Conservation (phyloP, 2,797 vertebrate genomes). For the Hafferia zeledoni region DNA sequence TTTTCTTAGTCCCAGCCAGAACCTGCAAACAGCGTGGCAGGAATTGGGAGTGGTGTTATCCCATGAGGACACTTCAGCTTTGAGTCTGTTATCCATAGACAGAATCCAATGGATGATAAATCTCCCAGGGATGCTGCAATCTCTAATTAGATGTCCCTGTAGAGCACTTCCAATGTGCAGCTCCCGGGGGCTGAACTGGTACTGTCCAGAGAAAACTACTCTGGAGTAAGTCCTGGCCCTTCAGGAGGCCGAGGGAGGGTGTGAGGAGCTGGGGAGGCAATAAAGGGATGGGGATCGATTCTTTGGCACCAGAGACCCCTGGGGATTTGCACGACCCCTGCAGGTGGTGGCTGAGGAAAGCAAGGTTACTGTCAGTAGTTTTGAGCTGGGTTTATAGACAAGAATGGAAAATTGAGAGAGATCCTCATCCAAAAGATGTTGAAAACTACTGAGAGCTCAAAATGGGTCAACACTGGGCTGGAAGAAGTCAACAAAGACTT, state of each 20-base stretch:
- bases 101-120: neutral
- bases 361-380: neutral
- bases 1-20: neutral
- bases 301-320: neutral
- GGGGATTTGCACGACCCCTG: neutral
- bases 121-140: neutral
- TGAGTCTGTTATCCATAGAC: neutral
- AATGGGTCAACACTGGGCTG: slow-evolving; percentile 27
- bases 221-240: neutral
- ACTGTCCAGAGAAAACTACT: neutral
- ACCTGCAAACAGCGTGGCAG: neutral
- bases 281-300: neutral
- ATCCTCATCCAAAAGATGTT: neutral
- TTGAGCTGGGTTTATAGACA: neutral
- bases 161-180: neutral
- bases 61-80: neutral
- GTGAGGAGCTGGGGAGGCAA: neutral
- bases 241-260: neutral
- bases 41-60: neutral
- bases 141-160: neutral
- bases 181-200: neutral
- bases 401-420: neutral
- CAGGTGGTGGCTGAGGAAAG: neutral
- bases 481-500: slow-evolving; percentile 55
- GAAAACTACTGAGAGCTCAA: neutral